These are phyloP conservation scores for Sycophila sp. DNA, from an alignment of 1,140 invertebrate genomes.

Conservation along the genomic window DNA sequence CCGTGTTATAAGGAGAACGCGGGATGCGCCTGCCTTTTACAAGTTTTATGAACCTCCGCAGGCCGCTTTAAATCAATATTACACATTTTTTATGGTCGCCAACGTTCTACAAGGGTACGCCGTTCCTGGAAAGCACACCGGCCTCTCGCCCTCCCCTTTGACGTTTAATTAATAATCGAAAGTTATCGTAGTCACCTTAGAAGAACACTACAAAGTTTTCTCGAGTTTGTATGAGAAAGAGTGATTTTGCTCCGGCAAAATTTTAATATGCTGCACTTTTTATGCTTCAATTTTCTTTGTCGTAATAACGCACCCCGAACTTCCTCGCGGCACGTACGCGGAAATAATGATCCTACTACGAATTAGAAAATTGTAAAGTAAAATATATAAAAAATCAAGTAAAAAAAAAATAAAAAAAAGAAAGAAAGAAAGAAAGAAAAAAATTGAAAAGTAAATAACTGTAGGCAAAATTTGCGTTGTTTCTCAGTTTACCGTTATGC, in stretches of 20 bases:
- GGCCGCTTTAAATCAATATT: slow-evolving; percentile 27
- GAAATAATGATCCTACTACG: no score
- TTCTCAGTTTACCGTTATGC: no score
- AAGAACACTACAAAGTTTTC: background rate
- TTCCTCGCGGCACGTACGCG: no score
- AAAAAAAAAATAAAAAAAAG: no score
- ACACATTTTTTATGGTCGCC: slow-evolving; percentile 18
- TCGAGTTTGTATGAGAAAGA: background rate
- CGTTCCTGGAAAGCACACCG: background rate
- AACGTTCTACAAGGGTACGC: background rate
- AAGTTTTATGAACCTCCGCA: slow-evolving; percentile 24
- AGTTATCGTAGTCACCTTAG: background rate
- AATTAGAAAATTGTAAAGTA: no score
- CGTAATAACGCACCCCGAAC: no score
- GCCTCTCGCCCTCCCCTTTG: background rate
- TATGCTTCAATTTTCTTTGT: no score
- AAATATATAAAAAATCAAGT: no score
- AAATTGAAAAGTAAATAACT: no score
- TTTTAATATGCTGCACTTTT: no score
- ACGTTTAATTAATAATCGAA: slow-evolving; percentile 7
- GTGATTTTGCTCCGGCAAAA: background rate
- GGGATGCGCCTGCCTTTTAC: slow-evolving; percentile 1
- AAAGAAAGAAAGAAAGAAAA: no score
- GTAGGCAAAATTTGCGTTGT: no score
- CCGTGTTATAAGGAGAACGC: slow-evolving; percentile 9